phyloP scores from a whole-genome alignment of 30 jellyfish, hydroid and myxozoan species.

The Sanderia malayensis region DNA sequence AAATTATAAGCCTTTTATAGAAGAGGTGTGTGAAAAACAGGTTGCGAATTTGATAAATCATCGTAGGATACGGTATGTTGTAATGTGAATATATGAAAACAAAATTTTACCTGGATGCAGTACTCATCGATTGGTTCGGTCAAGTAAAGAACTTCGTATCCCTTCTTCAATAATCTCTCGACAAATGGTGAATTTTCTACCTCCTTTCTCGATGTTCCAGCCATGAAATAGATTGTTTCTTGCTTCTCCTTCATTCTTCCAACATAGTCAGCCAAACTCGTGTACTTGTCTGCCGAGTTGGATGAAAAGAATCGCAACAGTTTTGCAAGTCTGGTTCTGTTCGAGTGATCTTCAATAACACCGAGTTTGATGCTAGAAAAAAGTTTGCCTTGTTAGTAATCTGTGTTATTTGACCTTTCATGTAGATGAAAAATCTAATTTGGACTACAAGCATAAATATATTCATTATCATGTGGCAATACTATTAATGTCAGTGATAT shows the following conservation, averaged over 20 bases:
- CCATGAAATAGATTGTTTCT: conserved; percentile 94
- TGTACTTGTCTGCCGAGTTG: conserved; percentile 69
- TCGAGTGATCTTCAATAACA: conserved; percentile 95
- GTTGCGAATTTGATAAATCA: no score
- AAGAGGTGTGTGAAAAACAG: no score
- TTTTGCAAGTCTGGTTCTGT: conserved; percentile 95
- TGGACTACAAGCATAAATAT: no score
- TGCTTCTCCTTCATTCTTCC: conserved; percentile 97
- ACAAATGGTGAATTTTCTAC: conserved; percentile 96
- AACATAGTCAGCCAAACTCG: conserved; percentile 97
- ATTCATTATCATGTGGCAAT: no score
- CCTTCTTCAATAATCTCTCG: conserved; percentile 86
- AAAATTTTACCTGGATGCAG: conserved; percentile 76
- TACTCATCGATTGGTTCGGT: conserved; percentile 98
- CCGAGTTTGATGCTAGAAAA: conserved; percentile 93
- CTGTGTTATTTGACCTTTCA: no score
- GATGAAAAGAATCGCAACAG: conserved; percentile 88
- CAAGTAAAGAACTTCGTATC: conserved; percentile 95
- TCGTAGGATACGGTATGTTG: no score
- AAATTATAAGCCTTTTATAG: no score
- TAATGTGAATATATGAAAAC: no score
- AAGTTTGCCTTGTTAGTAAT: no score
- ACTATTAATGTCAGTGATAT: no score
- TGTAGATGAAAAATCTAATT: no score
- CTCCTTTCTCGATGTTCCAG: conserved; percentile 88